phyloP scores from a whole-genome alignment of 2,888 invertebrate species.

The Adelognathus sp. region DNA sequence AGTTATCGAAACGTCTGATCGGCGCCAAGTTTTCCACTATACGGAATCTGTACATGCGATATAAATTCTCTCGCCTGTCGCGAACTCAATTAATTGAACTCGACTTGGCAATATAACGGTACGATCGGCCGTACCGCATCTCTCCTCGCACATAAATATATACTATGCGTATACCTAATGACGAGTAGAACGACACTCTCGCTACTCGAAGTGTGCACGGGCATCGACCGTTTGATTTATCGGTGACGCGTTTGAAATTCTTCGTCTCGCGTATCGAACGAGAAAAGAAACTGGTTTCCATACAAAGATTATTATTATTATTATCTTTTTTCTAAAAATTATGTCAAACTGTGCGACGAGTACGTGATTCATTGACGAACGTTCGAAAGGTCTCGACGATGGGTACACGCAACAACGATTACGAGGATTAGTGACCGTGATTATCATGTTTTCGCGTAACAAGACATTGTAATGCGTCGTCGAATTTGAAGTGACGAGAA shows the following conservation, averaged over 20 bases:
- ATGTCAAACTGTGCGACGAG: neutral
- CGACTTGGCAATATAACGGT: constrained; percentile 50
- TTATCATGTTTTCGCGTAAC: neutral
- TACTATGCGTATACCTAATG: neutral
- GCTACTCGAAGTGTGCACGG: neutral
- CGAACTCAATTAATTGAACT: constrained; percentile 53
- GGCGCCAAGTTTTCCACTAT: constrained; percentile 43
- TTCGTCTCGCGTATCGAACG: neutral
- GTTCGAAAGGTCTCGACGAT: neutral
- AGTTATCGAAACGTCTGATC: constrained; percentile 43
- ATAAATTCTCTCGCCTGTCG: constrained; percentile 49
- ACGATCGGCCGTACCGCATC: constrained; percentile 13
- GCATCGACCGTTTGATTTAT: constrained; percentile 41
- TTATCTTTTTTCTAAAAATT: too few relatives aligned
- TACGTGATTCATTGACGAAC: constrained; percentile 17
- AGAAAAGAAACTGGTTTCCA: constrained; percentile 35
- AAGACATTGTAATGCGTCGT: too few relatives aligned
- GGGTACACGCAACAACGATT: neutral
- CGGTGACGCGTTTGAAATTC: constrained; percentile 32
- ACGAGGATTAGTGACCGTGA: constrained; percentile 28
- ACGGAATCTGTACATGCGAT: constrained; percentile 13
- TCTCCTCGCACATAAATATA: too few relatives aligned
- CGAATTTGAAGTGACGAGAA: neutral
- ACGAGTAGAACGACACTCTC: constrained; percentile 7
- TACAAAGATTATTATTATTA: constrained; percentile 34